Base-by-base conservation (phyloP, 2,113 vertebrate genomes). In the Passer montanus region DNA sequence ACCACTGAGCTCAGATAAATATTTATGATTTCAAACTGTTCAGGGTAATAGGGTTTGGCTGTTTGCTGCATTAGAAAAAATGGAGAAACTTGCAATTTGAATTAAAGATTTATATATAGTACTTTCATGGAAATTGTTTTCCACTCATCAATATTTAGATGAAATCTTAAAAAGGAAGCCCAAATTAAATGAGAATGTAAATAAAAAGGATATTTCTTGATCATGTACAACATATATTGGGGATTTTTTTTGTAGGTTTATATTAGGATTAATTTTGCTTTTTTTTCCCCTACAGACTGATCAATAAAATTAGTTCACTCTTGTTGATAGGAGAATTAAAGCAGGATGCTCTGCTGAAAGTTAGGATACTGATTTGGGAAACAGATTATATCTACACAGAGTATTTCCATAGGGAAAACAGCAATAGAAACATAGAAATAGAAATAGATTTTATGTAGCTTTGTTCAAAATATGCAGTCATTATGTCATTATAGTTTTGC, bases 11-110 rank as follows among this genome's bases (percentile, higher is more conserved):
- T 92, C 74, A 24, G 59, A 94, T 95, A 97, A 90, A 93, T 92
- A 95, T 94, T 94, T 85, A 92, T 88, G 49, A 69, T 80, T 80
- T 90, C 79, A 90, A 19, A 88, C 75, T 93, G 5, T 62, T 90
- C 49, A 73, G 15, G 41, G 62, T 58, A 88, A 89, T 66, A 76
- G 37, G 14, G 7, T 69, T 85, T 95, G 84, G 58, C 74, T 87
- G 55, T 39, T 87, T 35, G 20, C 37, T 93, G 22, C 49, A 30
- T 72, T 68, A 90, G 78, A 90, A 95, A 83, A 91, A 85, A 93
- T 76, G 46, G 67, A 66, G 62, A 58, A 79, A 73, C 28, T 80
- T 90, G 63, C 37, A 46, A 79, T 50, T 73, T 85, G 75, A 89
- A 88, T 93, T 49, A 87, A 91, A 76, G 41, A 53, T 73, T 93